Conservation (phyloP, 1,140 invertebrate species). For the Hylaeus anthracinus region DNA sequence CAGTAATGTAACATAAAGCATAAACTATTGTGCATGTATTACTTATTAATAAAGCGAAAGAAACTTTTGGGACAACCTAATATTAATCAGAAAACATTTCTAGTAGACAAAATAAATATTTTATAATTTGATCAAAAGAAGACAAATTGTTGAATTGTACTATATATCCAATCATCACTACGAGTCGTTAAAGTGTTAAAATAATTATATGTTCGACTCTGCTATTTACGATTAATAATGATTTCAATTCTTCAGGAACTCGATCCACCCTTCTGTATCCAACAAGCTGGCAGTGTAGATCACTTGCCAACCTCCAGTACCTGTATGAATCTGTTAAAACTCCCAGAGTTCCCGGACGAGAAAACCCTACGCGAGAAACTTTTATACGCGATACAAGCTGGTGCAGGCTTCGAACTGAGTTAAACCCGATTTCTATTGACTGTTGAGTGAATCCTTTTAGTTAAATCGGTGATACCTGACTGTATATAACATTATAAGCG, state of each 20-base stretch:
- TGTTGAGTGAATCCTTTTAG: not conserved
- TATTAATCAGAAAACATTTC: too few species aligned
- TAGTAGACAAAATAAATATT: too few species aligned
- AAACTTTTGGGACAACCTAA: too few species aligned
- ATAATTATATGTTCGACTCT: too few species aligned
- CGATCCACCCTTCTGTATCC: constrained; percentile 96
- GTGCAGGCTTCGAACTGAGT: constrained; percentile 97
- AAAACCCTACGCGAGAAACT: constrained; percentile 91
- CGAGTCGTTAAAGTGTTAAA: too few species aligned
- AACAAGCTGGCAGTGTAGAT: constrained; percentile 92
- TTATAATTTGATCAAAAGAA: too few species aligned
- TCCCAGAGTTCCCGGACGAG: constrained; percentile 94
- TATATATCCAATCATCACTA: too few species aligned
- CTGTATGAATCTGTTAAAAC: constrained; percentile 98
- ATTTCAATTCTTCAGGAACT: constrained; percentile 85
- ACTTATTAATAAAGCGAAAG: too few species aligned
- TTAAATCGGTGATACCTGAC: constrained; percentile 22
- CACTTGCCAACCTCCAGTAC: constrained; percentile 97
- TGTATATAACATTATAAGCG: constrained; percentile 30
- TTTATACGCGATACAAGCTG: constrained; percentile 96
- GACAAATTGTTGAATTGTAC: too few species aligned
- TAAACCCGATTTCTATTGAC: constrained; percentile 77
- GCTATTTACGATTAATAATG: constrained; percentile 7
- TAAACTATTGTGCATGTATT: too few species aligned
- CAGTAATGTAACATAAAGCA: too few species aligned